Base-by-base conservation (phyloP, 30 jellyfish, hydroid and myxozoan genomes). In the Turritopsis rubra region DNA sequence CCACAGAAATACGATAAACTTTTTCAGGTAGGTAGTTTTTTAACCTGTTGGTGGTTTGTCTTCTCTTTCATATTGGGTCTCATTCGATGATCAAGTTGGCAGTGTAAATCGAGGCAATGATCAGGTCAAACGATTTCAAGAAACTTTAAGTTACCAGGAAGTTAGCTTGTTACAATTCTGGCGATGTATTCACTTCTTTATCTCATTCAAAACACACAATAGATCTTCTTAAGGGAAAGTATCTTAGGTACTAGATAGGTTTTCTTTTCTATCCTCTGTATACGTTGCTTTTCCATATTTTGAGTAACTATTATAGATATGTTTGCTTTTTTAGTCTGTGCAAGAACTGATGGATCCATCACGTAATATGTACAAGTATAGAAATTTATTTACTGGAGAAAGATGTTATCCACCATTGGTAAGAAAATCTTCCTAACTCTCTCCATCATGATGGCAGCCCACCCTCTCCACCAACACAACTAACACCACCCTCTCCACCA, bases 391-490 rank as follows among this genome's bases (percentile, higher is more conserved):
- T 73, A 89, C 75, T 75, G 99, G 99, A 18, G 99, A 93, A 68
- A 65, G 95, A 52, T 96, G 97, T 3, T 93, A 93, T 71, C 99
- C 99, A 30, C 99, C 99, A 17, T 31, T 93, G 87, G 99, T 93
- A 82, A 85, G 96, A 24, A 17, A 16, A 17, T 1, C 13, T 31
- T 60, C 19, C 21, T 0, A 18, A 23, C 73, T 60, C 22, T 60
- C 21, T 60, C 73, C 22, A 23, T 27, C 77, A 68, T 17, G 31
- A 9, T 27, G 16, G 17, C 77, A 7, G 16, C 21, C 8, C 77
- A 7, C 77, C 30, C 17, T 66, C 27, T 66, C 76, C 9, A 18
- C 72, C 72, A 54, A 54, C 72, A n/a, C n/a, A n/a, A 18, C 72
- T n/a, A 18, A 16, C n/a, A 16, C 72, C 72, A 54, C 72, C n/a